phyloP scores from a whole-genome alignment of 2,888 invertebrate genomes.

The Thymelicus sylvestris region DNA sequence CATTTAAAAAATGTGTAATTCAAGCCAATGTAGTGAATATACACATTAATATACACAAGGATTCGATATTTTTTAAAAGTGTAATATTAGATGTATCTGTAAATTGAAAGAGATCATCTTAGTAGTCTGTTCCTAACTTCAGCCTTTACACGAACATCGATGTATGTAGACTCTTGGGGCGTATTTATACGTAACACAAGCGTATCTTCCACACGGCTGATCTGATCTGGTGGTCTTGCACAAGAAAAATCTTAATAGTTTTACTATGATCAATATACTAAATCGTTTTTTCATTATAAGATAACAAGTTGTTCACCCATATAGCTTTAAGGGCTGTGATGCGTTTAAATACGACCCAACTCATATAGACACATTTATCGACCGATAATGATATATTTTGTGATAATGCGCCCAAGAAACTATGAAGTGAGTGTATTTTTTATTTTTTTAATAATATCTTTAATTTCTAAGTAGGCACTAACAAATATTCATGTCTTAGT shows the following conservation, averaged over 20 bases:
- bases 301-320: too few species aligned
- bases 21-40: neutral
- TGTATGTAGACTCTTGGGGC: neutral
- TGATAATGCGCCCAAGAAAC: constrained; percentile 8
- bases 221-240: too few species aligned
- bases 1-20: neutral
- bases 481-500: constrained; percentile 13
- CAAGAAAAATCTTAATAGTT: too few species aligned
- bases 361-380: neutral
- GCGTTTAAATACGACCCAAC: neutral
- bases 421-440: constrained; percentile 18
- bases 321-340: neutral
- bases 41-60: neutral
- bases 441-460: constrained; percentile 12
- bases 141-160: too few species aligned
- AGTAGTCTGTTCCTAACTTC: neutral
- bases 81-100: neutral
- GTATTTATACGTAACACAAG: neutral
- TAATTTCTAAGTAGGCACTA: constrained; percentile 10
- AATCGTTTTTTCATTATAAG: too few species aligned
- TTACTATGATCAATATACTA: too few species aligned
- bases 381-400: constrained; percentile 6
- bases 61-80: neutral
- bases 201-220: too few species aligned
- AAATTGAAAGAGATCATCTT: neutral